phyloP scores from a whole-genome alignment of 2,797 vertebrate genomes.

The Coregonus sp. region DNA sequence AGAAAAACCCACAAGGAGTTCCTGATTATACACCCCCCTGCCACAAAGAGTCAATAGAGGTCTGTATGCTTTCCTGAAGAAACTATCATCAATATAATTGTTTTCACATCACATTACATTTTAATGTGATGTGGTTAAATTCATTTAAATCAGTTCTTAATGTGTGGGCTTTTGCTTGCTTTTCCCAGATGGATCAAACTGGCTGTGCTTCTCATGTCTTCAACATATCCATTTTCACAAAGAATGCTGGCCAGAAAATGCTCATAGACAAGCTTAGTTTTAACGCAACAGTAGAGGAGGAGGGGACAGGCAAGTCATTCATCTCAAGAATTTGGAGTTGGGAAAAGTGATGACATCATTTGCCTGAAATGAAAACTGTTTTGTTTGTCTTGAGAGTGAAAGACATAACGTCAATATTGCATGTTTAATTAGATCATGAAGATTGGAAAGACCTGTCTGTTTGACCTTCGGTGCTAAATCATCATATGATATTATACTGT shows the following conservation, averaged over 20 bases:
- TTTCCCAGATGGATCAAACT: constrained; percentile 37
- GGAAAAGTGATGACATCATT: not conserved
- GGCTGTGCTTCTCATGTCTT: constrained; percentile 55
- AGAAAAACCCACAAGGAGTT: accelerated
- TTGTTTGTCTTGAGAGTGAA: not conserved
- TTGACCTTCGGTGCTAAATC: not conserved
- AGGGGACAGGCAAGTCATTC: constrained; percentile 61
- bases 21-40: constrained; percentile 4
- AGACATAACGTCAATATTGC: not conserved
- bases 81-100: not conserved
- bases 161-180: not conserved
- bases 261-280: constrained; percentile 16
- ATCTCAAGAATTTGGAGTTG: not conserved
- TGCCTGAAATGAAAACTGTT: not conserved
- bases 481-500: not conserved
- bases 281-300: constrained; percentile 44
- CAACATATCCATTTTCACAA: constrained; percentile 42
- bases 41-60: constrained; percentile 39
- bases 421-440: not conserved
- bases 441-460: not conserved
- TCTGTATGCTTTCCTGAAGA: constrained; percentile 19
- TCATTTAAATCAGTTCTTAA: not conserved
- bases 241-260: not conserved
- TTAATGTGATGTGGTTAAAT: not conserved
- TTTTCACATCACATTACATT: not conserved